Base-by-base conservation (phyloP, 2,888 invertebrate species). In the Patella depressa region DNA sequence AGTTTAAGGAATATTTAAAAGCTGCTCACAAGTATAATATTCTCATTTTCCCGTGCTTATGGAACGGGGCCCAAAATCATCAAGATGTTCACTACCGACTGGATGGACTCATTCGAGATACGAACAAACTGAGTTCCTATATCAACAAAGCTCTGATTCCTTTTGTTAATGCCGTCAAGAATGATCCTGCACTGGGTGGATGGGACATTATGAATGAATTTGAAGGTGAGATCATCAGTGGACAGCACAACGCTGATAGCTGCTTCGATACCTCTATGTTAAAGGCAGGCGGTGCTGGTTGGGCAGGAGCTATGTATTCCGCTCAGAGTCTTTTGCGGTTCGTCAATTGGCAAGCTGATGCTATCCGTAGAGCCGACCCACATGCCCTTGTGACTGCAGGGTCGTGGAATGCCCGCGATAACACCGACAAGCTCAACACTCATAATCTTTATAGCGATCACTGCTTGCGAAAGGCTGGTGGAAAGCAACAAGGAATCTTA, bases 181-280 rank as follows among this genome's bases (percentile, higher is more conserved):
- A 80, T 34, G 81, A 85, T 29, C 81, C 80, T 3, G 82, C 80
- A 15, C 79, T 86, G 4, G 86, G 83, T 14, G 86, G 82, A 2
- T 86, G 84, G 84, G 86, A 86, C 72, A 85, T 86, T 59, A 83
- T 83, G 45, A 85, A 86, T 73, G 84, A 86, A 57, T 80, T 81
- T 17, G 86, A 84, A 76, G 85, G 86, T n/a, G 75, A 80, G 53
- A 73, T 85, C 5, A 80, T 59, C 53, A 54, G 78, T 3, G 80
- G 76, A 11, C 59, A 57, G 71, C 29, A 69, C 2, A 76, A 80
- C 73, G 15, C 65, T 1, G 83, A 86, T 11, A 81, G 81, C 0
- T 86, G 86, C 71, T 83, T 81, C 65, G 83, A 85, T 70, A 84
- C 84, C 4, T 79, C 73, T 5, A 76, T 75, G 34, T 71, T 84